Evolutionary conservation across 2,888 invertebrate genomes (phyloP).

Genomic region (Papilio protenor): DNA sequence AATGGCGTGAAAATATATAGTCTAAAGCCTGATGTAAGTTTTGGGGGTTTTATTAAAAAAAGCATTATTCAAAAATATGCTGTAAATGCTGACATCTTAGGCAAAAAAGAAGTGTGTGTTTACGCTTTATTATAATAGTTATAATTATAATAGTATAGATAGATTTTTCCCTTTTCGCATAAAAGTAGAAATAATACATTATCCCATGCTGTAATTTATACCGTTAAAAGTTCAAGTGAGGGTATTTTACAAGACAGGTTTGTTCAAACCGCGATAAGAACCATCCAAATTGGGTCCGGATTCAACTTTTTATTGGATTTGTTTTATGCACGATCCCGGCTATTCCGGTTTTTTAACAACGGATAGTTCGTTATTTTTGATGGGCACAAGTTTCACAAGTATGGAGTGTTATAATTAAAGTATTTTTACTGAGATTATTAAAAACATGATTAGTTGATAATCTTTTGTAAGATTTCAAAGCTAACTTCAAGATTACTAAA

Average conservation of each 20-base stretch:
- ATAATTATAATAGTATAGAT: no score
- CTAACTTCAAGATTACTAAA: no score
- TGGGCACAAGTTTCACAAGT: not conserved
- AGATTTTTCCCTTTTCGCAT: not conserved
- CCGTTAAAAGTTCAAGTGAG: constrained; percentile 20
- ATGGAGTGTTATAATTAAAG: not conserved
- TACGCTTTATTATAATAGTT: no score
- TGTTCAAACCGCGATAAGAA: constrained; percentile 16
- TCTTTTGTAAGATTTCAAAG: no score
- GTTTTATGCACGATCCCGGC: not conserved
- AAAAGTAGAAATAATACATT: not conserved
- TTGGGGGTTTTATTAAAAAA: no score
- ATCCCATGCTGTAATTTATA: not conserved
- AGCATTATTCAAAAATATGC: no score
- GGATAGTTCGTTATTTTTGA: constrained; percentile 1
- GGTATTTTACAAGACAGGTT: constrained; percentile 28
- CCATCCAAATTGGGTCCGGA: not conserved
- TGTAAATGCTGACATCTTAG: no score
- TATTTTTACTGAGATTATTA: no score
- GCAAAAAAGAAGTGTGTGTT: no score
- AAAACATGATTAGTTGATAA: no score
- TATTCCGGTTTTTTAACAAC: constrained; percentile 4
- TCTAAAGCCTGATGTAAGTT: no score
- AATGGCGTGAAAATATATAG: no score
- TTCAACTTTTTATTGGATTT: constrained; percentile 13